Evolutionary conservation across 2,888 invertebrate species (phyloP).

Genomic region (Pyrochroa serraticornis): DNA sequence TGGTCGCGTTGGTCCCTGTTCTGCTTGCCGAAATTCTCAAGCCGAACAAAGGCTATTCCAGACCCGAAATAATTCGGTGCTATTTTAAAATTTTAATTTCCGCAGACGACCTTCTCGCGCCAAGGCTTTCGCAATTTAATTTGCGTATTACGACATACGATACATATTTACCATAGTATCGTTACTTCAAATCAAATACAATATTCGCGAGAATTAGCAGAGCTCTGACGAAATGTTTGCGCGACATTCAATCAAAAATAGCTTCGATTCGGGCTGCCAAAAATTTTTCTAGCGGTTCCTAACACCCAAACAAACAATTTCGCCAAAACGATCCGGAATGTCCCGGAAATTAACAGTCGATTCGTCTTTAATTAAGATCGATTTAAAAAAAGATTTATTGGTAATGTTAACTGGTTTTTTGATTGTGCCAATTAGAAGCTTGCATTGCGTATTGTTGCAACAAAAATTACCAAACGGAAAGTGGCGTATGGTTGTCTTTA

Average conservation of each 20-base stretch:
- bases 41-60: slow-evolving; percentile 3
- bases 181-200: slow-evolving; percentile 24
- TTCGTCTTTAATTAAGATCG: too few relatives aligned
- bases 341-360: too few relatives aligned
- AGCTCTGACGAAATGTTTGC: slow-evolving; percentile 16
- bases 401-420: too few relatives aligned
- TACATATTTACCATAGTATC: slow-evolving; percentile 35
- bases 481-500: too few relatives aligned
- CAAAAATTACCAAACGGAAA: too few relatives aligned
- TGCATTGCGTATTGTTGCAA: too few relatives aligned
- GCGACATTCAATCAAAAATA: not conserved
- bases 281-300: slow-evolving; percentile 17
- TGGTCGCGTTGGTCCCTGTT: not conserved
- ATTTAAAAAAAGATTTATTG: too few relatives aligned
- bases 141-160: slow-evolving; percentile 32
- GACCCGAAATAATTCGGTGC: slow-evolving; percentile 20
- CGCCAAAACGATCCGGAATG: too few relatives aligned
- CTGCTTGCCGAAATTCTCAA: not conserved
- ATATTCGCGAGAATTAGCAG: slow-evolving; percentile 13
- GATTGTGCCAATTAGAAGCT: too few relatives aligned
- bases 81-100: slow-evolving; percentile 31
- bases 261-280: slow-evolving; percentile 14
- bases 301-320: too few relatives aligned
- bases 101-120: slow-evolving; percentile 30
- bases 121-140: slow-evolving; percentile 34